Conservation (phyloP, 2,888 invertebrate genomes). For the Atrina japonica region DNA sequence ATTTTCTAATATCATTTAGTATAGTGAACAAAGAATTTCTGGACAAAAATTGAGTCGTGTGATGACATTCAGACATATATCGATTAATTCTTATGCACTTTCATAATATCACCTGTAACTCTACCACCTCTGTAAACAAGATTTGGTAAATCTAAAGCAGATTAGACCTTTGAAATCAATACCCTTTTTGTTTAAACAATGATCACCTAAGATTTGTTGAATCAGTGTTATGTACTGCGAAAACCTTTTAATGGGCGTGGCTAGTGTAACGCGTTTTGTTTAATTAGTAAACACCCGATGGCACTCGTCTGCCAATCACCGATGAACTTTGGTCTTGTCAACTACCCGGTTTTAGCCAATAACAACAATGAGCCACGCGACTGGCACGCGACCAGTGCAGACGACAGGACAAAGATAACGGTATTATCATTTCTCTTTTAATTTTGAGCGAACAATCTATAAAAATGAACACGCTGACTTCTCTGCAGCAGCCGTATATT, state of each 20-base stretch:
- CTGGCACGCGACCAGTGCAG: conserved; percentile 43
- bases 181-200: neutral
- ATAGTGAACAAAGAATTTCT: no score
- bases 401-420: conserved; percentile 34
- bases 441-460: conserved; percentile 33
- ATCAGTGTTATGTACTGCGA: no score
- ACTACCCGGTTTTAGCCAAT: conserved; percentile 37
- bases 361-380: conserved; percentile 35
- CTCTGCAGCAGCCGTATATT: conserved; percentile 39
- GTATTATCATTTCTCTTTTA: conserved; percentile 23
- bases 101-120: conserved; percentile 20
- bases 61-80: no score
- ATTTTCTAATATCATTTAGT: no score
- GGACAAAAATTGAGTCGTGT: no score
- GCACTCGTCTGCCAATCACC: conserved; percentile 33
- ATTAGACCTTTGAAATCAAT: conserved; percentile 1
- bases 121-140: conserved; percentile 1
- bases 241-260: conserved; percentile 24
- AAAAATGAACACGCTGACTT: conserved; percentile 34
- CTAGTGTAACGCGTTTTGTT: conserved; percentile 14
- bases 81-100: conserved; percentile 23
- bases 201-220: neutral
- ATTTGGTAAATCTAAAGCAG: conserved; percentile 13
- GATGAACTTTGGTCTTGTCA: conserved; percentile 34
- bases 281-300: conserved; percentile 35